A percentile compares a stretch with the other conserved stretches of the same genome.
phyloP scores from a whole-genome alignment of 2,113 vertebrate species.

The Scartelaos histophorus region DNA sequence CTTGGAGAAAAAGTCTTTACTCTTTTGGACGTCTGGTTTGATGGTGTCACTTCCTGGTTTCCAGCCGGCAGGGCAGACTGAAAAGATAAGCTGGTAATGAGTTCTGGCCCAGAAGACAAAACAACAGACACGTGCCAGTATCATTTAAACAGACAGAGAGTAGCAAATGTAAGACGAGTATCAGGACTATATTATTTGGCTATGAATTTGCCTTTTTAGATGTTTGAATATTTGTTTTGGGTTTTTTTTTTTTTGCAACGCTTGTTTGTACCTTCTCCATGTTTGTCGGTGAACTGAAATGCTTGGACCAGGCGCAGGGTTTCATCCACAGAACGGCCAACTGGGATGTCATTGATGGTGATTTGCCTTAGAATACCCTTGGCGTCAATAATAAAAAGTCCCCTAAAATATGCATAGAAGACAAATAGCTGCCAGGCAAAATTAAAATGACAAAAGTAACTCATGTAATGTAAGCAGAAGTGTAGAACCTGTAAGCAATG shows the following conservation, averaged over 20 bases:
- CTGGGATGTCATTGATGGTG: slow-evolving; percentile 98
- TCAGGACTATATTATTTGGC: not conserved
- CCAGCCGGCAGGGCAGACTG: slow-evolving; percentile 98
- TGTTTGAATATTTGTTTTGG: not conserved
- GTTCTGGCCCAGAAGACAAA: slow-evolving; percentile 18
- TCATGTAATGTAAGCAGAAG: not conserved
- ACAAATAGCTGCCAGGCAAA: not conserved
- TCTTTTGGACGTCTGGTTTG: slow-evolving; percentile 93
- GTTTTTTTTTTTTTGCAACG: not conserved
- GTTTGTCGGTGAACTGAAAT: slow-evolving; percentile 97
- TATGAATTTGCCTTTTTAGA: not conserved
- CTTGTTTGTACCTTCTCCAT: slow-evolving; percentile 89
- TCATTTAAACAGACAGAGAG: not conserved
- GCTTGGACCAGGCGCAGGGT: slow-evolving; percentile 93
- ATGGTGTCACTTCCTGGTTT: slow-evolving; percentile 97
- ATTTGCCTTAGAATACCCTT: slow-evolving; percentile 95
- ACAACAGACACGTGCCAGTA: slow-evolving; percentile 9
- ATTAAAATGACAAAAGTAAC: not conserved
- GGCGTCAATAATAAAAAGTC: slow-evolving; percentile 95
- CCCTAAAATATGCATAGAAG: slow-evolving; percentile 71
- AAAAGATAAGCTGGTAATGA: slow-evolving; percentile 67
- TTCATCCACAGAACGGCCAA: slow-evolving; percentile 95
- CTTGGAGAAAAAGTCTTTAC: slow-evolving; percentile 97
- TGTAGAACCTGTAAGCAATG: slow-evolving; percentile 88
- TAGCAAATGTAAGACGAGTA: not conserved